Evolutionary conservation across 2,113 vertebrate genomes (phyloP).

Genomic region (Nothoprocta pentlandii): DNA sequence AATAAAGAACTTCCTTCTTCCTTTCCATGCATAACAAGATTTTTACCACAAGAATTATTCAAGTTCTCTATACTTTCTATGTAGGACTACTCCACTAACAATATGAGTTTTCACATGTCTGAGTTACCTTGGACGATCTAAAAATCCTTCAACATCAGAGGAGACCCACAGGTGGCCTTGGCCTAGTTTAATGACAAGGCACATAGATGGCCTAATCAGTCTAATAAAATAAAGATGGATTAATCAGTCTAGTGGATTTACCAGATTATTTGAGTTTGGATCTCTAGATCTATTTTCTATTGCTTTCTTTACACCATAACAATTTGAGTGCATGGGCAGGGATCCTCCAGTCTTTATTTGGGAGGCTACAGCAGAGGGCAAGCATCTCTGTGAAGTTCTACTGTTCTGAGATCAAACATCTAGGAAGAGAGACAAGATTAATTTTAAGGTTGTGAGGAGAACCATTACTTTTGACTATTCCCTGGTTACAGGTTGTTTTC

Average conservation of each 20-base stretch:
- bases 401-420: not conserved
- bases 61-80: fast-evolving
- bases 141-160: not conserved
- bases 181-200: not conserved
- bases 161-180: not conserved
- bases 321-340: not conserved
- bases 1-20: not conserved
- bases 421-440: not conserved
- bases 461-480: not conserved
- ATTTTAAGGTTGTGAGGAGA: not conserved
- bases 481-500: not conserved
- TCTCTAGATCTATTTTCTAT: not conserved
- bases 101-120: not conserved
- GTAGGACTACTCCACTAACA: not conserved
- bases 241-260: not conserved
- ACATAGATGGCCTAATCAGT: too few relatives aligned
- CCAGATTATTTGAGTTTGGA: not conserved
- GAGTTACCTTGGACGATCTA: not conserved
- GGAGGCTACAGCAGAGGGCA: not conserved
- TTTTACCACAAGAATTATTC: not conserved
- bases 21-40: not conserved
- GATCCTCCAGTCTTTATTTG: not conserved
- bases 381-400: not conserved
- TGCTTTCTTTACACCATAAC: not conserved
- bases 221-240: too few relatives aligned